Base-by-base conservation (phyloP, 2,113 vertebrate genomes). In the Alexandromys fortis region DNA sequence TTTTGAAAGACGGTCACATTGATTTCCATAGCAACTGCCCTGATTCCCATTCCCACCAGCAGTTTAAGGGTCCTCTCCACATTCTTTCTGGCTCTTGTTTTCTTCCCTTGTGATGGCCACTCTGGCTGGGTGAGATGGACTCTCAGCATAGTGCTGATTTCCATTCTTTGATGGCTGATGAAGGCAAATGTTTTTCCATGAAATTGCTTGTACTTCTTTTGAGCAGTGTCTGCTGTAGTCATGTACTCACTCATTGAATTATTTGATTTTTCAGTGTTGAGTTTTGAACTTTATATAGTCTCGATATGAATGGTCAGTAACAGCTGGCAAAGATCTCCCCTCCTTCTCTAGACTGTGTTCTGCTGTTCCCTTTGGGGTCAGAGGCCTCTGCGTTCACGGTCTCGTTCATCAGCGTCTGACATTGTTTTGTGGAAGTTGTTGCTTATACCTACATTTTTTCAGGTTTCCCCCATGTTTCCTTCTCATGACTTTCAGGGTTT, bases 351-450 rank as follows among this genome's bases (percentile, higher is more conserved):
- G 82, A 13, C 83, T 35, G 21, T n/a, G n/a, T n/a, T 4, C 65
- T 72, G 42, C 45, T 35, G 45, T n/a, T 49, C 68, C 13, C 12
- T 72, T 17, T 47, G 21, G 6, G 26, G 45, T 52, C 35, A 52
- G 67, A n/a, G 55, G 67, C 12, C 5, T 70, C 52, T 24, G 13
- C 1, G 14, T 8, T 26, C 49, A 24, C 0, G 26, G 30, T 72
- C 33, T 65, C 33, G n/a, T 26, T 17, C 0, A 0, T 86, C 33
- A 26, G 1, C 3, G 14, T 30, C n/a, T 26, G 3, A 33, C 33
- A n/a, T 2, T 52, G 49, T 17, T 52, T 72, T 72, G 12, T 38
- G 22, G 7, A 65, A 86, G 17, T 24, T 30, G 42, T 13, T 86
- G 28, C 63, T 35, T 86, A 47, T 12, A 11, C 42, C 2, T 45